These are phyloP conservation scores for Ichneumoninae sp. DNA, from an alignment of 2,888 invertebrate species.

Conservation along the genomic window DNA sequence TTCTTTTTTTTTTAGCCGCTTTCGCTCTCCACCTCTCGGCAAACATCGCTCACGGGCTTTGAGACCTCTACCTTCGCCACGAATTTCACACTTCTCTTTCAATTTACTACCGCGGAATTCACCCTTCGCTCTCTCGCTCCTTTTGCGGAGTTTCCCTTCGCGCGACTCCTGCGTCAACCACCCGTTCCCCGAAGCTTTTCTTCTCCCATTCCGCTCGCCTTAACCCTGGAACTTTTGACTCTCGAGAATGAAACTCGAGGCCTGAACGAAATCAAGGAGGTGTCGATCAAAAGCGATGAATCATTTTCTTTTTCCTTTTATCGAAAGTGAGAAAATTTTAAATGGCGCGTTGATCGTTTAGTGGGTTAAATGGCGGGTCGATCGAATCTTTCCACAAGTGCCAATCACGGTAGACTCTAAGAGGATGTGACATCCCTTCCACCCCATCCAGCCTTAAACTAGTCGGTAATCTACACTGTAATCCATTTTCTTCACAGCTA, in stretches of 20 bases:
- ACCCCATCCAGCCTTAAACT: no score
- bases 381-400: no score
- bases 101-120: neutral
- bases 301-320: neutral
- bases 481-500: no score
- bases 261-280: neutral
- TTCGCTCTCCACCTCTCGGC: neutral
- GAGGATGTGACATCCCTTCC: no score
- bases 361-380: neutral
- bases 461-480: no score
- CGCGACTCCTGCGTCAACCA: neutral
- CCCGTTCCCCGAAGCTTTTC: neutral
- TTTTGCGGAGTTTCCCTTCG: neutral
- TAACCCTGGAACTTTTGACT: slow-evolving; percentile 1
- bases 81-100: slow-evolving; percentile 1
- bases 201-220: neutral
- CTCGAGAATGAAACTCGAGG: neutral
- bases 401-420: no score
- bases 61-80: neutral
- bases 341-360: neutral
- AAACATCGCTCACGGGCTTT: neutral
- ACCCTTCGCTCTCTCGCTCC: neutral
- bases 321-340: neutral
- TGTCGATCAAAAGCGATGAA: neutral
- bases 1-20: neutral